Evolutionary conservation across 2,888 invertebrate genomes (phyloP).

Genomic region (Agrilus cyanescens): DNA sequence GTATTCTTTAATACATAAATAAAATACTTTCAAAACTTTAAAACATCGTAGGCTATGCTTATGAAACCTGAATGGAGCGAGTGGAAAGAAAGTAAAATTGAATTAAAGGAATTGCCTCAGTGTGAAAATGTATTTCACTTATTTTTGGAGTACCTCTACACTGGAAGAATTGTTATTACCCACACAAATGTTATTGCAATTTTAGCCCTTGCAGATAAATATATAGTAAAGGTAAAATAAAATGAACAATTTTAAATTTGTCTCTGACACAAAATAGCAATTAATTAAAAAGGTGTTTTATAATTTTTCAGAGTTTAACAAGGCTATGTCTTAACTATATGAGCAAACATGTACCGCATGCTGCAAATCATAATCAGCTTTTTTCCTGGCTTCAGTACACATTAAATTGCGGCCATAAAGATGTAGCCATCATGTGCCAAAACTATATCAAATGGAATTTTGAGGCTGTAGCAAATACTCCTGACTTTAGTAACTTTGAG

Average conservation of each 20-base stretch:
- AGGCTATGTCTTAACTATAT: conserved; percentile 76
- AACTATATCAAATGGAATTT: conserved; percentile 87
- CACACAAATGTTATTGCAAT: conserved; percentile 77
- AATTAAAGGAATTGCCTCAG: conserved; percentile 73
- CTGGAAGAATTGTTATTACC: conserved; percentile 78
- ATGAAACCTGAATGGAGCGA: conserved; percentile 92
- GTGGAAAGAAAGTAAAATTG: conserved; percentile 71
- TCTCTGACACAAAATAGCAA: too few species aligned
- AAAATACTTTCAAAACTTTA: too few species aligned
- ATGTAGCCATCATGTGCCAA: conserved; percentile 62
- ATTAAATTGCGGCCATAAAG: conserved; percentile 65
- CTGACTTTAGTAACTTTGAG: conserved; percentile 74
- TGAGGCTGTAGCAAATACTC: conserved; percentile 65
- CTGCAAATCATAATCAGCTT: conserved; percentile 67
- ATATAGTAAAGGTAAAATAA: conserved; percentile 67
- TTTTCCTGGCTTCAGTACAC: conserved; percentile 89
- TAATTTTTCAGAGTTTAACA: conserved; percentile 57
- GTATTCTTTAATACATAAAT: conserved; percentile 3
- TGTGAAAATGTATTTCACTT: conserved; percentile 78
- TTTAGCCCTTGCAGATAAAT: conserved; percentile 84
- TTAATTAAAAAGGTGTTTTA: not conserved
- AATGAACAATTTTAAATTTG: too few species aligned
- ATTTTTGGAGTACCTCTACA: conserved; percentile 80
- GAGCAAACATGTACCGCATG: conserved; percentile 75
- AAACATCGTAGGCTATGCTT: conserved; percentile 66